Percentiles rank a stretch among this genome's conserved stretches.
Evolutionary conservation across 2,113 vertebrate genomes (phyloP).

Genomic region (Menidia beryllina): DNA sequence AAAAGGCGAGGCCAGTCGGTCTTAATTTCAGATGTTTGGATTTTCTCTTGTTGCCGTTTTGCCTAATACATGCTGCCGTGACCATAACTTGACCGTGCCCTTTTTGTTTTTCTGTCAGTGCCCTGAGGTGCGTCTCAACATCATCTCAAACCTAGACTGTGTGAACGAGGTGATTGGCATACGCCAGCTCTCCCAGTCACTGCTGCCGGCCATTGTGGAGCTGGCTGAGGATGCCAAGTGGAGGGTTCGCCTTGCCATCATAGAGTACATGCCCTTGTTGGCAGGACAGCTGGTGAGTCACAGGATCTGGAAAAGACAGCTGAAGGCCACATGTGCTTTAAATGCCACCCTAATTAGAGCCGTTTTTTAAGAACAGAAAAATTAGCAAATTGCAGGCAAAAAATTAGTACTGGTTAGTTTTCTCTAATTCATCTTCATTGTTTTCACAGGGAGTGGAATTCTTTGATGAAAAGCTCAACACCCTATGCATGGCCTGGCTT

Average conservation of each 20-base stretch:
- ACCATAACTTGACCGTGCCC: neutral
- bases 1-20: no score
- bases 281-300: constrained; percentile 90
- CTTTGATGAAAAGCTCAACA: constrained; percentile 94
- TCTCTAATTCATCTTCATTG: neutral
- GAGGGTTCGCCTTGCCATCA: constrained; percentile 91
- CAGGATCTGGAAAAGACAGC: constrained; percentile 1
- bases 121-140: constrained; percentile 91
- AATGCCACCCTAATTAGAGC: constrained; percentile 8
- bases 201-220: constrained; percentile 91
- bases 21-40: neutral
- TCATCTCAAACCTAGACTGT: constrained; percentile 92
- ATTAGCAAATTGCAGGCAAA: neutral
- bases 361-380: constrained; percentile 6
- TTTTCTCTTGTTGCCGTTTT: neutral
- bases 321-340: constrained; percentile 18
- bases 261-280: constrained; percentile 92
- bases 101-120: constrained; percentile 74
- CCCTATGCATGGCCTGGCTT: constrained; percentile 95
- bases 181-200: constrained; percentile 90
- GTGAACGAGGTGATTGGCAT: constrained; percentile 93
- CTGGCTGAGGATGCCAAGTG: constrained; percentile 93
- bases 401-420: neutral
- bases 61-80: neutral
- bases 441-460: constrained; percentile 90